A percentile compares a stretch with the other conserved stretches of the same genome.
phyloP scores from a whole-genome alignment of 2,888 invertebrate genomes.

The Pollenia angustigena region DNA sequence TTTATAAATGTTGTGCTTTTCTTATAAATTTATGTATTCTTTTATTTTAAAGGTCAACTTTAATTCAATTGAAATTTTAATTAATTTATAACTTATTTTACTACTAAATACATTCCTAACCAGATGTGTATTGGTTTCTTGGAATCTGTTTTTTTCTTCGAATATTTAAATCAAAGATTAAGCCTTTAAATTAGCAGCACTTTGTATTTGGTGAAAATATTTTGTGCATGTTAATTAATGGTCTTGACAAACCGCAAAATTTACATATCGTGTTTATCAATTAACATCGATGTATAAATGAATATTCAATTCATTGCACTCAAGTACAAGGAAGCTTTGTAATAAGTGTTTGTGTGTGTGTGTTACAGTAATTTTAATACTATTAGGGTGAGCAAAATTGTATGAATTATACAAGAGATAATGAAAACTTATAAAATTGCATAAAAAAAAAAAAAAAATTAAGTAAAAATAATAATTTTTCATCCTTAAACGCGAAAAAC shows the following conservation, averaged over 20 bases:
- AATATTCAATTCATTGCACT: slow-evolving; percentile 55
- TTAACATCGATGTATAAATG: slow-evolving; percentile 60
- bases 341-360: background rate
- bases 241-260: slow-evolving; percentile 73
- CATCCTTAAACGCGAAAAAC: too few relatives aligned
- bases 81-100: too few relatives aligned
- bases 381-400: background rate
- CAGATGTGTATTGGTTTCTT: background rate
- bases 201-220: slow-evolving; percentile 37
- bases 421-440: too few relatives aligned
- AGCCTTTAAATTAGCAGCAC: slow-evolving; percentile 42
- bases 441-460: too few relatives aligned
- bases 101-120: background rate
- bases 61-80: too few relatives aligned
- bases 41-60: too few relatives aligned
- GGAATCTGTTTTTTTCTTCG: background rate
- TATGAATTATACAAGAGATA: too few relatives aligned
- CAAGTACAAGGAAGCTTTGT: slow-evolving; percentile 29
- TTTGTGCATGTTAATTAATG: slow-evolving; percentile 72
- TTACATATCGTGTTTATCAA: slow-evolving; percentile 71
- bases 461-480: too few relatives aligned
- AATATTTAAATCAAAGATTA: slow-evolving; percentile 9
- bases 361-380: background rate
- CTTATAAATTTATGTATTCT: too few relatives aligned
- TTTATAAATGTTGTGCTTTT: too few relatives aligned